A percentile compares a stretch with the other conserved stretches of the same genome.
These are phyloP conservation scores for Perccottus glenii DNA, from an alignment of 2,113 vertebrate species.

Conservation along the genomic window DNA sequence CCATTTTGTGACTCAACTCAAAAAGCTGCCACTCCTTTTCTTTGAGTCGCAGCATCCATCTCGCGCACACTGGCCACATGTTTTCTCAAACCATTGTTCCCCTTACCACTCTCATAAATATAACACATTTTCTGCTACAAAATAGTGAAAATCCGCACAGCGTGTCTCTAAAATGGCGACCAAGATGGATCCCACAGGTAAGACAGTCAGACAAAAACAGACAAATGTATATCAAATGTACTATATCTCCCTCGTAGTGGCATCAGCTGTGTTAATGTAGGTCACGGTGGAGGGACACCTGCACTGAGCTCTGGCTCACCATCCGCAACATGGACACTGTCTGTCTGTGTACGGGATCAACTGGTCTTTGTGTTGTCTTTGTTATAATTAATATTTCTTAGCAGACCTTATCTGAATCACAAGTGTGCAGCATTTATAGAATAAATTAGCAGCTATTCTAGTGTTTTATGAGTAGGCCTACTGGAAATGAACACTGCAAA, in stretches of 20 bases:
- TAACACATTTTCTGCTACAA: background rate
- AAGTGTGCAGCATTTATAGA: background rate
- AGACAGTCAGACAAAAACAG: background rate
- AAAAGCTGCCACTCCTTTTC: constrained; percentile 63
- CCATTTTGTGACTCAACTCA: background rate
- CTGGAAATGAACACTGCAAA: no score
- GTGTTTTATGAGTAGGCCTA: no score
- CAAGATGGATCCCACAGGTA: no score
- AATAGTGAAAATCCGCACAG: background rate
- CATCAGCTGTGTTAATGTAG: constrained; percentile 46
- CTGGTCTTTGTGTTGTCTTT: background rate
- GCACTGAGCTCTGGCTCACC: constrained; percentile 15
- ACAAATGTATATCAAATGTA: background rate
- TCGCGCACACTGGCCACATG: constrained; percentile 40
- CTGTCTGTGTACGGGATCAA: constrained; percentile 14
- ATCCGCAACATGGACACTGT: constrained; percentile 51
- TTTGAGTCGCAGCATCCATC: constrained; percentile 57
- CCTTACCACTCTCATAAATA: background rate
- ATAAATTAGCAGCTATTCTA: background rate
- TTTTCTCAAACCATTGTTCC: constrained; percentile 19
- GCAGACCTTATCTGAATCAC: background rate
- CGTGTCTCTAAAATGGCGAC: background rate
- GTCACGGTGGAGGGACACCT: constrained; percentile 58
- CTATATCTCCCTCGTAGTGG: constrained; percentile 9
- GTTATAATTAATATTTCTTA: background rate